These are phyloP conservation scores for Pseudorhiza aurosa DNA, from an alignment of 30 jellyfish, hydroid and myxozoan genomes.

Conservation along the genomic window DNA sequence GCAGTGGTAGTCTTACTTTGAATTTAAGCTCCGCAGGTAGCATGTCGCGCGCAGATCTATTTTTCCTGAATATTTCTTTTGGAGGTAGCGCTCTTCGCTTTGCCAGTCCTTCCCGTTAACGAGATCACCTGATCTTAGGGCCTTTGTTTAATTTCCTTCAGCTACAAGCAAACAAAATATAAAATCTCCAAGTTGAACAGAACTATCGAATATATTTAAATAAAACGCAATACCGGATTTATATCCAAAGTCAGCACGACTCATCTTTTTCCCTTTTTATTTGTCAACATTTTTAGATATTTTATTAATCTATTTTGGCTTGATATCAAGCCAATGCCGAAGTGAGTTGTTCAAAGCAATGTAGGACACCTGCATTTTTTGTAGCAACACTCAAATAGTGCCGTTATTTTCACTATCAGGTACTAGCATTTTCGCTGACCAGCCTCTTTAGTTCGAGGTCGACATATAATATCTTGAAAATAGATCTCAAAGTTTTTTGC, in stretches of 20 bases:
- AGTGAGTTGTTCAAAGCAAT: no score
- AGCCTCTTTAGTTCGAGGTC: no score
- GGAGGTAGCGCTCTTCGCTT: neutral
- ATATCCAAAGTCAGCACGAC: neutral
- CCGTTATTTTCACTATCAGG: no score
- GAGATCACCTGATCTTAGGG: neutral
- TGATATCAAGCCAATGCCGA: no score
- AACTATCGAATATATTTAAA: neutral
- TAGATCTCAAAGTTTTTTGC: no score
- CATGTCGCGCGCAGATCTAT: neutral
- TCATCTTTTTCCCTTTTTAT: neutral
- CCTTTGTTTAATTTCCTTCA: neutral
- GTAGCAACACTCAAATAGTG: no score
- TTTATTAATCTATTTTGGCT: neutral
- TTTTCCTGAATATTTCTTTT: neutral
- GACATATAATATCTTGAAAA: no score
- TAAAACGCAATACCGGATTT: neutral
- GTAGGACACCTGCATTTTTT: neutral
- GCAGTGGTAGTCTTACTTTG: no score
- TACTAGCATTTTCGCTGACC: no score
- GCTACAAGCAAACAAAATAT: conserved; percentile 6
- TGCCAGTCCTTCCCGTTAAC: neutral
- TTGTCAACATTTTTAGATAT: neutral
- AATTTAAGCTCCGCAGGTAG: neutral
- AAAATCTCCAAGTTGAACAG: no score